Evolutionary conservation across 2,888 invertebrate genomes (phyloP).

Genomic region (Aphelenchoides bicaudatus): DNA sequence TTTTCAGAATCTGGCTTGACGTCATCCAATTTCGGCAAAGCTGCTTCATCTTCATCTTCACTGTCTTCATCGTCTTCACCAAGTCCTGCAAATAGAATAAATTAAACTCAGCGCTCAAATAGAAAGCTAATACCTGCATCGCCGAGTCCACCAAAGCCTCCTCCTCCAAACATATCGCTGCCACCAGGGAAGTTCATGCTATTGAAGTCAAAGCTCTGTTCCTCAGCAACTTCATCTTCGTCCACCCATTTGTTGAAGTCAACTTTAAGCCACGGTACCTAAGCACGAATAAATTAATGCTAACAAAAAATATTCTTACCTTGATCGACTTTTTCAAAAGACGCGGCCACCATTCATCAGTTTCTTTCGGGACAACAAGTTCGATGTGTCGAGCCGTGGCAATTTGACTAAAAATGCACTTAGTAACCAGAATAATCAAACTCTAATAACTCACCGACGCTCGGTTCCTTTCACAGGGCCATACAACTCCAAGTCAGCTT

Average conservation of each 20-base stretch:
- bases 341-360: slow-evolving; percentile 63
- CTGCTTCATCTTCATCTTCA: slow-evolving; percentile 39
- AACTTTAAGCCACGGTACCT: slow-evolving; percentile 79
- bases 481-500: slow-evolving; percentile 80
- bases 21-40: slow-evolving; percentile 12
- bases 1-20: slow-evolving; percentile 17
- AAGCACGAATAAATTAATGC: slow-evolving; percentile 20
- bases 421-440: too few species aligned
- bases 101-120: too few species aligned
- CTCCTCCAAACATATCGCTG: slow-evolving; percentile 14
- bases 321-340: slow-evolving; percentile 64
- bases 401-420: too few species aligned
- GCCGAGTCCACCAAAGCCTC: too few species aligned
- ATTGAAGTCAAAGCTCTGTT: slow-evolving; percentile 59
- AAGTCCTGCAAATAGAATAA: too few species aligned
- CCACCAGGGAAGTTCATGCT: slow-evolving; percentile 24
- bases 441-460: too few species aligned
- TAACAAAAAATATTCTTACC: slow-evolving; percentile 62
- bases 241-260: slow-evolving; percentile 97
- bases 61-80: slow-evolving; percentile 4
- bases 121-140: too few species aligned
- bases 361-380: slow-evolving; percentile 62
- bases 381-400: slow-evolving; percentile 58
- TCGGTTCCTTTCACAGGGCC: slow-evolving; percentile 70
- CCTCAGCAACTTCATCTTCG: slow-evolving; percentile 81